Evolutionary conservation across 2,797 vertebrate genomes (phyloP).

Genomic region (Clarias platycephalus): DNA sequence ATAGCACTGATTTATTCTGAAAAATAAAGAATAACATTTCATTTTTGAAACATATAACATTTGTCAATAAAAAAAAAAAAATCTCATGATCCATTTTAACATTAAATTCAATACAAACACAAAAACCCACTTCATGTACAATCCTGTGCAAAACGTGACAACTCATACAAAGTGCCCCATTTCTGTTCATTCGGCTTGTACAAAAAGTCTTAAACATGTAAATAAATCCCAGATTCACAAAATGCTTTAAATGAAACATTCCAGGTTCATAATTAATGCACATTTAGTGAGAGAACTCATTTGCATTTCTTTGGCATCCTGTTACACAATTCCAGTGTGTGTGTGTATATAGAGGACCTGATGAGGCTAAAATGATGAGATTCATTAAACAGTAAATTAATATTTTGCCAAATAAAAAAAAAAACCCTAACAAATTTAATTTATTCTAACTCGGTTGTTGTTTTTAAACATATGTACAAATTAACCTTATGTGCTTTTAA

Average conservation of each 20-base stretch:
- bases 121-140: background rate
- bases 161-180: too few species aligned
- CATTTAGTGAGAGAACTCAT: background rate
- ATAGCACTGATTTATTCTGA: background rate
- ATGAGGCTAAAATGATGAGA: background rate
- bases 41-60: background rate
- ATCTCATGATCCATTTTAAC: background rate
- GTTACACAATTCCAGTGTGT: background rate
- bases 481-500: background rate
- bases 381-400: background rate
- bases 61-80: background rate
- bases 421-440: too few species aligned
- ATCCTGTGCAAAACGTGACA: background rate
- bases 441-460: too few species aligned
- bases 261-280: background rate
- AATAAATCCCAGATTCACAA: background rate
- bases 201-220: background rate
- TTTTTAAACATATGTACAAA: too few species aligned
- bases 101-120: background rate
- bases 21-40: background rate
- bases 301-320: background rate
- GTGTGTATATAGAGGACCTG: background rate
- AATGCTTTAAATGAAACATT: background rate
- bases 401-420: too few species aligned
- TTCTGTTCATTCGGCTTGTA: background rate